Percentiles rank a stretch among this genome's conserved stretches.
Conservation (phyloP, 2,888 invertebrate species). For the Hyppa rectilinea region DNA sequence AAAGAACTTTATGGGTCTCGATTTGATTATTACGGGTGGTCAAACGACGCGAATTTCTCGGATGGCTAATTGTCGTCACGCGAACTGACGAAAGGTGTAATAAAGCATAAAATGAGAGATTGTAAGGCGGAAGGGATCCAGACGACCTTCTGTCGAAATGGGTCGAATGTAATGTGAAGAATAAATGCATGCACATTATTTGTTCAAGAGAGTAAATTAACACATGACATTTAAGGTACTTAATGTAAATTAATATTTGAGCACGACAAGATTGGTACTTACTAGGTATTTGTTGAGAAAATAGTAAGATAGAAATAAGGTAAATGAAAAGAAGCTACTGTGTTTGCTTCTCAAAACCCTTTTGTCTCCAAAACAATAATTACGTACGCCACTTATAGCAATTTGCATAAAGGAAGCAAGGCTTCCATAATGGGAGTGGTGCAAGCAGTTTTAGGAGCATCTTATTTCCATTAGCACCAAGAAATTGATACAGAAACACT, state of each 20-base stretch:
- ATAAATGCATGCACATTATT: slow-evolving; percentile 34
- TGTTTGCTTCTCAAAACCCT: slow-evolving; percentile 8
- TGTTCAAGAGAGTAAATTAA: slow-evolving; percentile 37
- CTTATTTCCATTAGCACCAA: slow-evolving; percentile 52
- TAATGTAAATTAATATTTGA: slow-evolving; percentile 17
- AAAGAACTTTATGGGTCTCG: slow-evolving; percentile 56
- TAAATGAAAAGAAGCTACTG: neutral
- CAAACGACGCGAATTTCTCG: slow-evolving; percentile 60
- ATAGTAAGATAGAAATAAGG: neutral
- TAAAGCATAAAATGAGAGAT: slow-evolving; percentile 55
- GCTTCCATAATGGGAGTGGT: slow-evolving; percentile 16
- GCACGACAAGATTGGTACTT: neutral
- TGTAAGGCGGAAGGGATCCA: slow-evolving; percentile 58
- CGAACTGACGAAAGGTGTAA: slow-evolving; percentile 56
- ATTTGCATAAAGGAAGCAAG: slow-evolving; percentile 36
- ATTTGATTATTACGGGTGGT: slow-evolving; percentile 53
- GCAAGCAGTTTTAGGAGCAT: slow-evolving; percentile 44
- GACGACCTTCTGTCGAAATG: slow-evolving; percentile 61
- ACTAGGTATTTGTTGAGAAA: neutral
- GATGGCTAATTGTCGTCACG: slow-evolving; percentile 61
- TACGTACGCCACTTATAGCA: slow-evolving; percentile 21
- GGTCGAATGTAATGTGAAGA: slow-evolving; percentile 47
- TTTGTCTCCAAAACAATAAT: slow-evolving; percentile 36
- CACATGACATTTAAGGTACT: slow-evolving; percentile 26
- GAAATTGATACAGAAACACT: slow-evolving; percentile 57